A percentile compares a stretch with the other conserved stretches of the same genome.
phyloP scores from a whole-genome alignment of 2,888 invertebrate species.

The Drosophila pseudotalamancana region DNA sequence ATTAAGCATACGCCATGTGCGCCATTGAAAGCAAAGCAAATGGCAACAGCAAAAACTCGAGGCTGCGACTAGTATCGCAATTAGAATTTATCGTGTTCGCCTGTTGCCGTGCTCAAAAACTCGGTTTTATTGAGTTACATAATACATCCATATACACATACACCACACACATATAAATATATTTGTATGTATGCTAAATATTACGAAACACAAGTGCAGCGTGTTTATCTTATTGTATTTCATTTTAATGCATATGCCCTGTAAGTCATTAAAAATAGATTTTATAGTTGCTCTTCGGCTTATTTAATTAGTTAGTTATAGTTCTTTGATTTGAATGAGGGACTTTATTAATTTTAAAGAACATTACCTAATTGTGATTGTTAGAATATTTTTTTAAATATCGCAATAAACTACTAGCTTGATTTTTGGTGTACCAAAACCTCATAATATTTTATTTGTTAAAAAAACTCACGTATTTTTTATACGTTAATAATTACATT shows the following conservation, averaged over 20 bases:
- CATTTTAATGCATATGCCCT: background rate
- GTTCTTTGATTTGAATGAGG: no score
- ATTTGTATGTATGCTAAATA: constrained; percentile 10
- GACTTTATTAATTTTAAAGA: no score
- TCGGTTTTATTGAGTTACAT: constrained; percentile 14
- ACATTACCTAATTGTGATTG: no score
- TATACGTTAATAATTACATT: no score
- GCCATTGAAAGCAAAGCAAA: constrained; percentile 25
- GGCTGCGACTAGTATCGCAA: constrained; percentile 60
- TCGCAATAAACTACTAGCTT: no score
- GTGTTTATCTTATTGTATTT: constrained; percentile 8
- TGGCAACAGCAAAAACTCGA: constrained; percentile 19
- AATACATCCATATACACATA: constrained; percentile 3
- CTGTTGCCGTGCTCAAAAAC: constrained; percentile 24
- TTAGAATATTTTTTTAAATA: no score
- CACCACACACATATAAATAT: background rate
- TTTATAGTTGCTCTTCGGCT: no score
- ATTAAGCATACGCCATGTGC: constrained; percentile 61
- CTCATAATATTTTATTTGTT: no score
- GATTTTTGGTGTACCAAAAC: no score
- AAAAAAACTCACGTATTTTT: no score
- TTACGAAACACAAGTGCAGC: constrained; percentile 30
- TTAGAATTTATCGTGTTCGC: constrained; percentile 69
- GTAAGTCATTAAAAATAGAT: background rate
- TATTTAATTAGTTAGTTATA: no score